Percentiles rank a stretch among this genome's conserved stretches.
phyloP scores from a whole-genome alignment of 2,797 vertebrate genomes.

The Cygnus olor region DNA sequence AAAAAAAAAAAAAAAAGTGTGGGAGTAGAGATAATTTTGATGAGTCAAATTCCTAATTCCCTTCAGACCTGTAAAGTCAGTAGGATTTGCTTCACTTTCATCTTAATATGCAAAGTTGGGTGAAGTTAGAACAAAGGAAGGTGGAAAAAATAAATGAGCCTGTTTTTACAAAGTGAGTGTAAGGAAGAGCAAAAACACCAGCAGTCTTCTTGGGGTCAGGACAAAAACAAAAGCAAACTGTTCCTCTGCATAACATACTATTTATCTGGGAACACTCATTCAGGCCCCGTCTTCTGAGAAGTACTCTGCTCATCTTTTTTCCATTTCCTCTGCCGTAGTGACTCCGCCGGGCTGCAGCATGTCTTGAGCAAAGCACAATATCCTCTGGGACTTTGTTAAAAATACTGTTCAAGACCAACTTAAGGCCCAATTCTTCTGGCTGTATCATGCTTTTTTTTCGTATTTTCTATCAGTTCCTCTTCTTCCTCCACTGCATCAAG shows the following conservation, averaged over 20 bases:
- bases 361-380: not conserved
- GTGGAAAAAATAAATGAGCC: not conserved
- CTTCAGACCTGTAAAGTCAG: slow-evolving; percentile 47
- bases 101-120: not conserved
- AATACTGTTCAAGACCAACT: not conserved
- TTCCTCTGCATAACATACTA: not conserved
- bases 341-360: not conserved
- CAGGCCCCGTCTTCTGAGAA: not conserved
- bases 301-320: not conserved
- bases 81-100: slow-evolving; percentile 47
- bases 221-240: not conserved
- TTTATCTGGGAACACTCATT: not conserved
- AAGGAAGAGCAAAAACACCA: not conserved
- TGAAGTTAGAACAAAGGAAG: slow-evolving; percentile 37
- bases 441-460: not conserved
- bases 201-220: not conserved
- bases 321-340: not conserved
- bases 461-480: not conserved
- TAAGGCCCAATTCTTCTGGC: not conserved
- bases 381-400: not conserved
- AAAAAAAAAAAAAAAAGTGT: not conserved
- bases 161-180: not conserved
- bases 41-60: slow-evolving; percentile 32
- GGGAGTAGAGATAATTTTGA: not conserved
- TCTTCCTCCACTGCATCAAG: not conserved